phyloP scores from a whole-genome alignment of 2,113 vertebrate genomes.

The Corapipo altera region DNA sequence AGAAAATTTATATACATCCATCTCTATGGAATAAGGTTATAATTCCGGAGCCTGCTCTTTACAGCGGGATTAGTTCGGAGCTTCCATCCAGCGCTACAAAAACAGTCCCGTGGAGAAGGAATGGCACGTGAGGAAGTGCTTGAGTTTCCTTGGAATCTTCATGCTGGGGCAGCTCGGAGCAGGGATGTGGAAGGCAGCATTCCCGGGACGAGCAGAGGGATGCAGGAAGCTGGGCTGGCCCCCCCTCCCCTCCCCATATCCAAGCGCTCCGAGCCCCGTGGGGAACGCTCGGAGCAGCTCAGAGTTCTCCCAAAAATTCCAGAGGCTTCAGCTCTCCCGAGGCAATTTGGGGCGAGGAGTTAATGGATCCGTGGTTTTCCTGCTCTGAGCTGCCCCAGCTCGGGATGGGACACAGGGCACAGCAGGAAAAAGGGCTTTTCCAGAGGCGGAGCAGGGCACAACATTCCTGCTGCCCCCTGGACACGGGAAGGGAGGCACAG shows the following conservation, averaged over 20 bases:
- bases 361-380: background rate
- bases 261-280: background rate
- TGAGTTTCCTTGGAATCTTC: slow-evolving; percentile 50
- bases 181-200: slow-evolving; percentile 40
- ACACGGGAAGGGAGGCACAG: background rate
- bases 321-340: background rate
- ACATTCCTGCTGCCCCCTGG: background rate
- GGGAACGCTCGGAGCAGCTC: background rate
- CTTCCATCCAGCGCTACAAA: slow-evolving; percentile 80
- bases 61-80: slow-evolving; percentile 75
- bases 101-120: slow-evolving; percentile 61
- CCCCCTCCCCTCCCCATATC: background rate
- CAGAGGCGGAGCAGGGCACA: background rate
- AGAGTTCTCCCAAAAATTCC: background rate
- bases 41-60: slow-evolving; percentile 74
- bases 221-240: background rate
- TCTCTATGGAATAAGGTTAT: slow-evolving; percentile 80
- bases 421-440: background rate
- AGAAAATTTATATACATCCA: slow-evolving; percentile 79
- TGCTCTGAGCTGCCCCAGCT: slow-evolving; percentile 32
- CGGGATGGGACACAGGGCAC: background rate
- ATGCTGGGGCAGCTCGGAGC: slow-evolving; percentile 57
- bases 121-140: slow-evolving; percentile 64
- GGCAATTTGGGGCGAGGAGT: background rate
- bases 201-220: background rate